Evolutionary conservation across 92 coral and sea anemone species (phyloP), one percentile per base, ranked within the genome.

Genomic region (Porites lobata): DNA sequence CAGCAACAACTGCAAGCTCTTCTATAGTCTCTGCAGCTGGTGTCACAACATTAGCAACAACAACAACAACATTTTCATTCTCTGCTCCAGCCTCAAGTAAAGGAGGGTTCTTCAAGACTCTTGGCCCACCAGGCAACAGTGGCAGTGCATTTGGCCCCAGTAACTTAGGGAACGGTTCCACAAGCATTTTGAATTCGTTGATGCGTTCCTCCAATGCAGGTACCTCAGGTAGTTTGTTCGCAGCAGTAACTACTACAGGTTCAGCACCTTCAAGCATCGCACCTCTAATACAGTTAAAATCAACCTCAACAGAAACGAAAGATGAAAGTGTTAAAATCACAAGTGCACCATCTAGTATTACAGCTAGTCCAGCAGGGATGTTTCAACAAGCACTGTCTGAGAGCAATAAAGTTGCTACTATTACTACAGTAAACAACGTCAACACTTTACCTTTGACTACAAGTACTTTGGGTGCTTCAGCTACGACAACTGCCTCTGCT

Each of bases 61-160:
- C 85, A 59, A 50, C 58, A 59, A 52, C 58, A 51, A 19, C 88
- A 7, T 52, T 61, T 70, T 21, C 84, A 7, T 57, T 58, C 47
- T 77, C 88, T 70, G 88, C 78, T 77, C 63, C 89, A 79, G 2
- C 87, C 29, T 8, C 76, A 59, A 61, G 68, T 29, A 62, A 77
- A 76, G 89, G 57, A 77, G 54, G 77, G 17, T 85, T 85, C 18
- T 75, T 75, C 47, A 72, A 61, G 18, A 84, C 63, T 57, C 87
- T 82, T 70, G 22, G 29, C 14, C 10, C 57, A 62, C 1, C 77
- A 21, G 7, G 58, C 69, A 70, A 20, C 50, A 50, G 29, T 5
- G 57, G 78, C 8, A 54, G 38, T 81, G 67, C 75, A 20, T 29
- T 57, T 71, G 86, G 77, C 13, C 9, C 65, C 56, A 51, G 69